Base-by-base conservation (phyloP, 2,797 vertebrate genomes). In the Danio tinwini region DNA sequence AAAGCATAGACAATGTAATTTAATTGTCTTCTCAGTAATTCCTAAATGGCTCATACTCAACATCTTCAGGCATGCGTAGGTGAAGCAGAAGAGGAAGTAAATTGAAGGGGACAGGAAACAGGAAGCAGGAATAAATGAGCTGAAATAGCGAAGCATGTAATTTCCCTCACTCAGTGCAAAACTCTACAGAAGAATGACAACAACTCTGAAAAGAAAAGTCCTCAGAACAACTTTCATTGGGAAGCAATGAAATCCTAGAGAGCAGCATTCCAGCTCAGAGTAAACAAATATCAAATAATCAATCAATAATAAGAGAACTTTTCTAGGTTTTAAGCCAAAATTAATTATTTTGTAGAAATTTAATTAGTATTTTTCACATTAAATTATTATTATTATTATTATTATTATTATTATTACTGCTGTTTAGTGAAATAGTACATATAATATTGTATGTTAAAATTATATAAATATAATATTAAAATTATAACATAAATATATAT, bases 61-160 rank as follows among this genome's bases (percentile, higher is more conserved):
- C 59, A 71, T 75, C 45, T 61, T 64, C 59, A 78, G 81, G 29
- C 65, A 13, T 70, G 73, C 42, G 74, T 37, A 78, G 74, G 83
- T 89, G 78, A 88, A 85, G 87, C 74, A 78, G 78, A 83, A 78
- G 85, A 90, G 91, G 91, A 93, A 91, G 86, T 82, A 59, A 79
- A 81, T 83, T 42, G 86, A 91, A 84, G 81, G 91, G 88, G 86
- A 90, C 89, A 91, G 92, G 92, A 93, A 91, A 90, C 86, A 90
- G 89, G 91, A 93, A 90, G 88, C 69, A 87, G 89, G 90, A 92
- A 92, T 91, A 92, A 92, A 92, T 79, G 71, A 72, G 88, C 87
- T 87, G 87, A 92, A 92, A 88, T 87, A 89, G 88, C 67, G 73
- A 55, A 75, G 84, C 81, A 77, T 80, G 69, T 88, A 84, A 88